These are phyloP conservation scores for Scaptomyza polygonia DNA, from an alignment of 2,888 invertebrate genomes.

Conservation along the genomic window DNA sequence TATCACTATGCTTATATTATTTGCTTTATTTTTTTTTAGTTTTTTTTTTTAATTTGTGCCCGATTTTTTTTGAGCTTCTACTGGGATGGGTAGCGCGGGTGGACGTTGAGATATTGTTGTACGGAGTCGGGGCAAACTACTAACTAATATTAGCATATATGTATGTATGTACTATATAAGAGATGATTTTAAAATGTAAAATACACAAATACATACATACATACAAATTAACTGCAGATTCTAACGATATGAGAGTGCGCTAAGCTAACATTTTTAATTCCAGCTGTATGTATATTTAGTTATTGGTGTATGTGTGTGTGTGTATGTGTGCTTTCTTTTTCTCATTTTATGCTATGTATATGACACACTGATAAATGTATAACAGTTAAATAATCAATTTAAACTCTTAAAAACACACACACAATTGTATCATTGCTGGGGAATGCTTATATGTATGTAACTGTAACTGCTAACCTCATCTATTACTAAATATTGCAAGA, in stretches of 20 bases:
- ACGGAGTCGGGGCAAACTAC: constrained; percentile 36
- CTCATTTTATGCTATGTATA: no score
- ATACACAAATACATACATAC: constrained; percentile 11
- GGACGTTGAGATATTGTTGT: constrained; percentile 17
- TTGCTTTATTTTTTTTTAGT: constrained; percentile 14
- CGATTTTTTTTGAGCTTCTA: constrained; percentile 55
- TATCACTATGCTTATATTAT: constrained; percentile 60
- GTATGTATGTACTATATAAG: neutral
- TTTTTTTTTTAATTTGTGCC: constrained; percentile 22
- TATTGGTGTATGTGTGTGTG: constrained; percentile 7
- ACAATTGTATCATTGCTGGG: constrained; percentile 23
- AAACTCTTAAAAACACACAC: constrained; percentile 14
- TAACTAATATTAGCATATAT: constrained; percentile 5
- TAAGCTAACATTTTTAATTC: constrained; percentile 32
- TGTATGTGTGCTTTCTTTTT: no score
- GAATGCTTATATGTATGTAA: constrained; percentile 39
- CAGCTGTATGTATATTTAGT: constrained; percentile 14
- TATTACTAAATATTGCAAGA: constrained; percentile 33
- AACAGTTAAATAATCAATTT: constrained; percentile 12
- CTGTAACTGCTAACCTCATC: constrained; percentile 14
- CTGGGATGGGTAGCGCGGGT: constrained; percentile 24
- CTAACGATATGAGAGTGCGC: neutral
- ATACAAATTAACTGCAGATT: constrained; percentile 8
- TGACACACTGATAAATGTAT: constrained; percentile 36
- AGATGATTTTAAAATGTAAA: constrained; percentile 6